These are phyloP conservation scores for Sogatella furcifera DNA, from an alignment of 1,140 invertebrate species.

Conservation along the genomic window DNA sequence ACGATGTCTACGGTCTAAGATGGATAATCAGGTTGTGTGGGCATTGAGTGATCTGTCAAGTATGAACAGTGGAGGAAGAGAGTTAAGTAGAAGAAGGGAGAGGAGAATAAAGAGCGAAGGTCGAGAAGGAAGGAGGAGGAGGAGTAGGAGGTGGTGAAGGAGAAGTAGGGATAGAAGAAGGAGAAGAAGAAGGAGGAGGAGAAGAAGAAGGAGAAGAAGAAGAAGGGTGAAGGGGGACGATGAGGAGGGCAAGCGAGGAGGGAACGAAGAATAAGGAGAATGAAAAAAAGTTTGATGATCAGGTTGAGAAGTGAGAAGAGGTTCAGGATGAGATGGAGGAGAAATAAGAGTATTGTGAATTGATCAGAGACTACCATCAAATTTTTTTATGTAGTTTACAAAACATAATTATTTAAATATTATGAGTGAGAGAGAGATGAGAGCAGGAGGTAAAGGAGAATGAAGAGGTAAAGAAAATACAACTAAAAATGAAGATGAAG, in stretches of 20 bases:
- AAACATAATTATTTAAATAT: no score
- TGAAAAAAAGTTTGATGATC: neutral
- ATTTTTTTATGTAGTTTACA: no score
- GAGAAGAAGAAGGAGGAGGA: no score
- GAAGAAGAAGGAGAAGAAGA: no score
- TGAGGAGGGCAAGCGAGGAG: neutral
- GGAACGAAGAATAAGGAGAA: neutral
- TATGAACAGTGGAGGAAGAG: neutral
- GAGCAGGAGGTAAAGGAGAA: no score
- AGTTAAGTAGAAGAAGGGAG: neutral
- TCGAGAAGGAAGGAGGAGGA: no score
- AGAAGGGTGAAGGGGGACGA: neutral
- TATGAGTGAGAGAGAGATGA: no score
- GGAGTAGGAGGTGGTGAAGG: neutral
- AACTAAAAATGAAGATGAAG: neutral
- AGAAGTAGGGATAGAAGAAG: neutral
- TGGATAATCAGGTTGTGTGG: no score
- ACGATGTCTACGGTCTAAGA: no score
- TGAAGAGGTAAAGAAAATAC: no score
- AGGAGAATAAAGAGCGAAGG: neutral
- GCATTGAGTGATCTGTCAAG: no score
- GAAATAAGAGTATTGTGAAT: neutral
- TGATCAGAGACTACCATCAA: no score
- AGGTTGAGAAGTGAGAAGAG: neutral
- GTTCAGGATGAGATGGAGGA: neutral